Evolutionary conservation across 1,140 invertebrate genomes (phyloP).

Genomic region (Ruditapes philippinarum): DNA sequence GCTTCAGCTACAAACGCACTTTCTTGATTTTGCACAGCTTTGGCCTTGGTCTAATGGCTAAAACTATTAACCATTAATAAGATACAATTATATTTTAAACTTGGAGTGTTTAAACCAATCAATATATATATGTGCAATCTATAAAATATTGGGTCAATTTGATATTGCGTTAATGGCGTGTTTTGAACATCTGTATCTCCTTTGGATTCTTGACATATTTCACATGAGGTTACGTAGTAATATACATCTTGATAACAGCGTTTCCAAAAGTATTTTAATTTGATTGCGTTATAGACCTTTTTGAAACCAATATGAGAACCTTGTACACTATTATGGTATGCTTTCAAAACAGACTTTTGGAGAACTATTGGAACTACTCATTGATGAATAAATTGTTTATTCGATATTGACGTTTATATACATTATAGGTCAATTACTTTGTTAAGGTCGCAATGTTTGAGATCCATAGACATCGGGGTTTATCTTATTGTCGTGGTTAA

Average conservation of each 20-base stretch:
- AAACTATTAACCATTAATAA: neutral
- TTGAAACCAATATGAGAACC: neutral
- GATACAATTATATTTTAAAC: neutral
- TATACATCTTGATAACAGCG: neutral
- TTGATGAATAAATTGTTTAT: neutral
- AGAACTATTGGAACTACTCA: neutral
- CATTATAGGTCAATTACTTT: neutral
- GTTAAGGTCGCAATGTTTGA: neutral
- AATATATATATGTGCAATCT: constrained; percentile 57
- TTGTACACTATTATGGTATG: neutral
- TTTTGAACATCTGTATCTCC: neutral
- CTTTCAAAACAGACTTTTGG: neutral
- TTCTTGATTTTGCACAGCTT: neutral
- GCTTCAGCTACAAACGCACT: neutral
- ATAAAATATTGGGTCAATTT: neutral
- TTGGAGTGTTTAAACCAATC: neutral
- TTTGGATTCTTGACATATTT: constrained; percentile 53
- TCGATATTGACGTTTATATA: neutral
- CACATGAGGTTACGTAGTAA: constrained; percentile 49
- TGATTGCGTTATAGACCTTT: neutral
- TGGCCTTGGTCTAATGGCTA: neutral
- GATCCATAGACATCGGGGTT: neutral
- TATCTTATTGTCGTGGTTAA: neutral
- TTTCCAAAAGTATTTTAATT: constrained; percentile 10
- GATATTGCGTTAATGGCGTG: constrained; percentile 14